Evolutionary conservation across 1,140 invertebrate species (phyloP), one percentile per base, ranked within the genome.

Genomic region (Drosophila tropicalis): DNA sequence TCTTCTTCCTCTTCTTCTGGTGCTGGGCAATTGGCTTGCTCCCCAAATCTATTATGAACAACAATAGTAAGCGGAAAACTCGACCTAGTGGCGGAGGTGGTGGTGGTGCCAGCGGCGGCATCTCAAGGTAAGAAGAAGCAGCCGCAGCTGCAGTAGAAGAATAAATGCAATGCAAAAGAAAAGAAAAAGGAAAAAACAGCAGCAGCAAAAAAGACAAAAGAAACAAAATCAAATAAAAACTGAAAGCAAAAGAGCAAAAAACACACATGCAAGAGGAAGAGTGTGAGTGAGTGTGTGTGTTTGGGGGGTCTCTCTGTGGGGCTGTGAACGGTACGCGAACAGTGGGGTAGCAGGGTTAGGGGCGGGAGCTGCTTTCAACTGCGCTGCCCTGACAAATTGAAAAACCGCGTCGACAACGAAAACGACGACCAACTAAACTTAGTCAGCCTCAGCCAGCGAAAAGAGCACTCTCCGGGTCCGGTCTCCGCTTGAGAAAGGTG

Each of bases 61-160:
- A 84, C 82, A 86, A 86, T 83, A 91, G 83, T 72, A 91, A 91
- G 84, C 90, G 90, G 63, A 91, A 91, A 90, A 90, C 87, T 86
- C 90, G 90, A 81, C 90, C 90, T 68, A 87, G 80, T 70, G 87
- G 83, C 29, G 80, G 79, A 63, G 79, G 78, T 39, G 71, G 71
- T 22, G 70, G 70, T 19, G 70, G 70, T 76, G 72, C 79, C 72
- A 80, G 84, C 80, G 86, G 81, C 80, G 76, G 87, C 80, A 90
- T 90, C 77, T 83, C 82, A 86, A 90, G 87, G 87, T 90, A 90
- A 90, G 87, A 83, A 79, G 79, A 86, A 90, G 81, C 79, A 76
- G 60, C 62, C 64, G 57, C 66, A 76, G 56, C 57, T 75, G 82
- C 82, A 86, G 56, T 81, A 57, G 67, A 76, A 71, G 55, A 73